These are phyloP conservation scores for Crypturellus undulatus DNA, from an alignment of 2,113 vertebrate species.

Conservation along the genomic window DNA sequence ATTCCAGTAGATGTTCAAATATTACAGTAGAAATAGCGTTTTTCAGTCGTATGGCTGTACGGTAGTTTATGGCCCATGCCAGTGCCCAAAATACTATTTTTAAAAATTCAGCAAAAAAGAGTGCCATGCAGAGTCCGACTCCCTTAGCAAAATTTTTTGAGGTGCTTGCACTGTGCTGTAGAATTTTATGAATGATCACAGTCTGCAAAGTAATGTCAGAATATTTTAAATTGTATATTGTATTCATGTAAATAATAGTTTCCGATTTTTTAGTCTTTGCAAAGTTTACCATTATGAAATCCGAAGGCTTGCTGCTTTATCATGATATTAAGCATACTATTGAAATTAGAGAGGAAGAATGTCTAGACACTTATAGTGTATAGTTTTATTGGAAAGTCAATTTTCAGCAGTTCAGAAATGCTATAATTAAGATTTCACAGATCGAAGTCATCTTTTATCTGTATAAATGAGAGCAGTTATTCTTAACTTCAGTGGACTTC, in stretches of 20 bases:
- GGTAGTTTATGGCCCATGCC: slow-evolving; percentile 83
- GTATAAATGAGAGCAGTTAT: background rate
- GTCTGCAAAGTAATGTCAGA: slow-evolving; percentile 68
- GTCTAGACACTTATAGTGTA: background rate
- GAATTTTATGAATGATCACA: slow-evolving; percentile 78
- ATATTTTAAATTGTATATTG: background rate
- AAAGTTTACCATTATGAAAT: background rate
- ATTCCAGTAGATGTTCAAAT: slow-evolving; percentile 80
- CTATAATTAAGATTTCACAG: background rate
- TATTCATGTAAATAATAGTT: too few species aligned
- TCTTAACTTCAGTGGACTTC: background rate
- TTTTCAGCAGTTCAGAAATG: background rate
- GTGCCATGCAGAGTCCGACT: slow-evolving; percentile 75
- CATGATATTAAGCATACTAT: background rate
- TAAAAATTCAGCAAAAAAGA: slow-evolving; percentile 78
- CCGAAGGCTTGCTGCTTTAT: background rate
- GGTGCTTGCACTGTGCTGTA: slow-evolving; percentile 61
- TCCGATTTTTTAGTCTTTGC: background rate
- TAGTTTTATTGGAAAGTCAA: background rate
- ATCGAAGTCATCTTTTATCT: background rate
- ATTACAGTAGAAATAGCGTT: slow-evolving; percentile 77
- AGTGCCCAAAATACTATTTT: slow-evolving; percentile 78
- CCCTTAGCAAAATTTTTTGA: slow-evolving; percentile 48
- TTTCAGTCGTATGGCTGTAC: slow-evolving; percentile 81
- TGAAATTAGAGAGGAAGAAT: background rate